These are phyloP conservation scores for Tipula helvola DNA, from an alignment of 2,888 invertebrate species.

Conservation along the genomic window DNA sequence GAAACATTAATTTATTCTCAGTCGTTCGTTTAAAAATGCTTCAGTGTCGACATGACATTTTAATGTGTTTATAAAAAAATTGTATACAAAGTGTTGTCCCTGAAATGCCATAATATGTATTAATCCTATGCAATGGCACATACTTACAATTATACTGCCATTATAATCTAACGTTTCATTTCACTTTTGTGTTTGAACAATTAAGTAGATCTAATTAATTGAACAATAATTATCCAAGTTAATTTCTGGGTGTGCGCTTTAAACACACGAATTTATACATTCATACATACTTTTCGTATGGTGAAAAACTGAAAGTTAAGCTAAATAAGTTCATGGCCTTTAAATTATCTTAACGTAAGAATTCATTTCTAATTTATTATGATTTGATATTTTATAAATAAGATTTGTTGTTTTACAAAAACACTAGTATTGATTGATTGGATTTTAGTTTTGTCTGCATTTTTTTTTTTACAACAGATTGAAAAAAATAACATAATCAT, in stretches of 20 bases:
- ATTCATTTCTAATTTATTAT: background rate
- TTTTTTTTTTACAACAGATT: background rate
- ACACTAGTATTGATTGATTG: background rate
- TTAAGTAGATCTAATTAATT: background rate
- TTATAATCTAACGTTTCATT: background rate
- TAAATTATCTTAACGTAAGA: background rate
- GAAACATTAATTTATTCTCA: background rate
- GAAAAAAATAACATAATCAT: background rate
- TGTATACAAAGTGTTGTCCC: background rate
- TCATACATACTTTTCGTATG: background rate
- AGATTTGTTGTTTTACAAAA: background rate
- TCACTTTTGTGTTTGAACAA: background rate
- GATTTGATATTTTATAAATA: background rate
- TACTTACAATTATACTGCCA: background rate
- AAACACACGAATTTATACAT: background rate
- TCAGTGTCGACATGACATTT: background rate
- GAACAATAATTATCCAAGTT: background rate
- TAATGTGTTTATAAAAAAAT: background rate
- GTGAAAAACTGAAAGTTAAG: background rate
- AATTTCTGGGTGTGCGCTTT: background rate
- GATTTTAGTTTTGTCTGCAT: background rate
- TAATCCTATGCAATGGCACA: background rate
- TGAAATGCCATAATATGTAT: background rate
- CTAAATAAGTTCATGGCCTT: background rate
- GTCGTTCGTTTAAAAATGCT: background rate